These are phyloP conservation scores for Apostichopus parvimensis DNA, from an alignment of 35 echinoderm and acorn worm genomes.

Conservation along the genomic window DNA sequence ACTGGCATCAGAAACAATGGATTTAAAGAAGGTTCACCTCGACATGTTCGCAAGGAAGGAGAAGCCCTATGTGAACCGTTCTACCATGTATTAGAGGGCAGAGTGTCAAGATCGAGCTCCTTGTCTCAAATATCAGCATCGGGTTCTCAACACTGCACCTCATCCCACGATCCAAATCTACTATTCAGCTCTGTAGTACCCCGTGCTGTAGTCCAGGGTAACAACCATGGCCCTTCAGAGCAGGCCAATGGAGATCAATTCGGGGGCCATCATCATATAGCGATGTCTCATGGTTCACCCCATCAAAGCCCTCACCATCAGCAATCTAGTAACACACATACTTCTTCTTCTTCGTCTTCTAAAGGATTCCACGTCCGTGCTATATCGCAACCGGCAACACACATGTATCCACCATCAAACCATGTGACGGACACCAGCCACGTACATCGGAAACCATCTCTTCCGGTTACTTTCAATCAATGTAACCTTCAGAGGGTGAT, in stretches of 20 bases:
- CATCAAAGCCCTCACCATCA: conserved; percentile 53
- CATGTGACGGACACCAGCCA: conserved; percentile 53
- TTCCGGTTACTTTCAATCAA: conserved; percentile 89
- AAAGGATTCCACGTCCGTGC: conserved; percentile 65
- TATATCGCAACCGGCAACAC: conserved; percentile 74
- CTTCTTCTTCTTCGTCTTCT: not conserved
- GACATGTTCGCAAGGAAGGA: not conserved
- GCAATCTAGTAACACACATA: conserved; percentile 30
- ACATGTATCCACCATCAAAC: conserved; percentile 45
- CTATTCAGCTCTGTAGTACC: conserved; percentile 1
- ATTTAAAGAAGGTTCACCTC: conserved; percentile 35
- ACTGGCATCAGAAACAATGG: conserved; percentile 43
- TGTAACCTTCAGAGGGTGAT: conserved; percentile 80
- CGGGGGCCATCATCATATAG: not conserved
- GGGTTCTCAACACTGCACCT: not conserved
- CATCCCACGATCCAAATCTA: conserved; percentile 36
- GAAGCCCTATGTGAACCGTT: conserved; percentile 38
- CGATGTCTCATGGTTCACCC: conserved; percentile 24
- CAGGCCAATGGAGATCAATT: conserved; percentile 3
- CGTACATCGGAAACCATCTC: conserved; percentile 87
- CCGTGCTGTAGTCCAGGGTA: not conserved
- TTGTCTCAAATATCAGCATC: conserved; percentile 31
- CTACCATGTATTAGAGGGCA: conserved; percentile 49
- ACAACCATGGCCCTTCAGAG: conserved; percentile 12
- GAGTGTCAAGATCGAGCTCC: conserved; percentile 43